Evolutionary conservation across 2,888 invertebrate species (phyloP).

Genomic region (Dysmachus trigonus): DNA sequence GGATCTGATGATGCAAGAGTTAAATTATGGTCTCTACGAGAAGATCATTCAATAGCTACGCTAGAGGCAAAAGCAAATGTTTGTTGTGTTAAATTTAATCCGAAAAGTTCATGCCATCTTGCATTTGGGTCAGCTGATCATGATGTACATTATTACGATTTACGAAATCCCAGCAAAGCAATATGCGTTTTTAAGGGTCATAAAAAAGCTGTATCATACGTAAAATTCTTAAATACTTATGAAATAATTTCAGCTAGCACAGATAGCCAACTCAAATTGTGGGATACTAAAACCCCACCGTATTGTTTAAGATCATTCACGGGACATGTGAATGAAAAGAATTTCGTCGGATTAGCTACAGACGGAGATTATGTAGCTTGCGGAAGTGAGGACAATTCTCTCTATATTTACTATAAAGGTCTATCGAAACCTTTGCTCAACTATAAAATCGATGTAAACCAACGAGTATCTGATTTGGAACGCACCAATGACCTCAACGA

Average conservation of each 20-base stretch:
- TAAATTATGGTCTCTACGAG: slow-evolving; percentile 90
- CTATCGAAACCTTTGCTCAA: slow-evolving; percentile 85
- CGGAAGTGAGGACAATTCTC: slow-evolving; percentile 93
- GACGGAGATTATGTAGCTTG: slow-evolving; percentile 93
- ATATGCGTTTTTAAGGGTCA: slow-evolving; percentile 88
- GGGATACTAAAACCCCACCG: slow-evolving; percentile 81
- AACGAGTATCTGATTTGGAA: slow-evolving; percentile 47
- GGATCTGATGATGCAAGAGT: slow-evolving; percentile 94
- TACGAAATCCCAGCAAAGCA: slow-evolving; percentile 83
- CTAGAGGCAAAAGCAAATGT: slow-evolving; percentile 94
- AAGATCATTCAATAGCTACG: slow-evolving; percentile 85
- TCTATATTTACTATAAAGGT: slow-evolving; percentile 92
- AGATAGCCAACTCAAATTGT: slow-evolving; percentile 89
- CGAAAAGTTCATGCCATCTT: slow-evolving; percentile 83
- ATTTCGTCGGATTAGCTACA: slow-evolving; percentile 93
- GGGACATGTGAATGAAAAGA: slow-evolving; percentile 94
- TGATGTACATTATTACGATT: slow-evolving; percentile 94
- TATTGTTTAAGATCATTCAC: slow-evolving; percentile 85
- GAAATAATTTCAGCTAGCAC: slow-evolving; percentile 93
- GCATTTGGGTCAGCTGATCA: slow-evolving; percentile 98
- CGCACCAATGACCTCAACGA: slow-evolving; percentile 78
- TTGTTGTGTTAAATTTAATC: slow-evolving; percentile 93
- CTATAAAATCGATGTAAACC: slow-evolving; percentile 81
- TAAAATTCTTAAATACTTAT: slow-evolving; percentile 84
- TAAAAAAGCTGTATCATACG: slow-evolving; percentile 93